Conservation (phyloP, 2,888 invertebrate genomes). For the Zelleria hepariella region DNA sequence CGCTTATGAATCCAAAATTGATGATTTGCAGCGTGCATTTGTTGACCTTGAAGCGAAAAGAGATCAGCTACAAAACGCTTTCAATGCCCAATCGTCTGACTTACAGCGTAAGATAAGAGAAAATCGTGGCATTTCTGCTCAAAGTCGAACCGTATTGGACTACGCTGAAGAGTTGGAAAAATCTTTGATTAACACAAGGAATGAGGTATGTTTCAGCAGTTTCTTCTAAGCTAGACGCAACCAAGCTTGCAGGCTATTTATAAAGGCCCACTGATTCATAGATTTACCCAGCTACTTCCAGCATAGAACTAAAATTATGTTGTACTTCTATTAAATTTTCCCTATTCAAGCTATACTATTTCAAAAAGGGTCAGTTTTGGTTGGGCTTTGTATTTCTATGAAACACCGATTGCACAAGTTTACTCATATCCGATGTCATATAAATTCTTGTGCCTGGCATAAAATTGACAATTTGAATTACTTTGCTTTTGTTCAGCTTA, state of each 20-base stretch:
- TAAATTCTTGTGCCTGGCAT: too few relatives aligned
- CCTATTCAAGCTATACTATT: too few relatives aligned
- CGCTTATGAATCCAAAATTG: not conserved
- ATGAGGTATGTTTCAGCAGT: slow-evolving; percentile 29
- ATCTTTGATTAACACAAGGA: slow-evolving; percentile 35
- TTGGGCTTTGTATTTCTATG: too few relatives aligned
- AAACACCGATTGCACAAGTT: too few relatives aligned
- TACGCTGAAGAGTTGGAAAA: slow-evolving; percentile 44
- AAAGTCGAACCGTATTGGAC: slow-evolving; percentile 11
- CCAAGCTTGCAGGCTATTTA: too few relatives aligned
- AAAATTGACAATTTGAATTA: not conserved
- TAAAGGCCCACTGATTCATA: too few relatives aligned
- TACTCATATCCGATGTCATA: too few relatives aligned
- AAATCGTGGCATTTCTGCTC: not conserved
- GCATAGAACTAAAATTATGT: too few relatives aligned
- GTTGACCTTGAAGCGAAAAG: slow-evolving; percentile 30
- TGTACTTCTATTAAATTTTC: too few relatives aligned
- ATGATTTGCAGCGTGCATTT: not conserved
- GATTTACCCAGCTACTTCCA: too few relatives aligned
- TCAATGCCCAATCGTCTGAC: not conserved
- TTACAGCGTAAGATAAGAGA: not conserved
- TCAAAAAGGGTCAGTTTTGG: too few relatives aligned
- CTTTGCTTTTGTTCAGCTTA: not conserved
- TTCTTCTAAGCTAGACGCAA: not conserved
- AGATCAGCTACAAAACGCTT: slow-evolving; percentile 20